These are phyloP conservation scores for Julus scandinavius DNA, from an alignment of 2,888 invertebrate species.

Conservation along the genomic window DNA sequence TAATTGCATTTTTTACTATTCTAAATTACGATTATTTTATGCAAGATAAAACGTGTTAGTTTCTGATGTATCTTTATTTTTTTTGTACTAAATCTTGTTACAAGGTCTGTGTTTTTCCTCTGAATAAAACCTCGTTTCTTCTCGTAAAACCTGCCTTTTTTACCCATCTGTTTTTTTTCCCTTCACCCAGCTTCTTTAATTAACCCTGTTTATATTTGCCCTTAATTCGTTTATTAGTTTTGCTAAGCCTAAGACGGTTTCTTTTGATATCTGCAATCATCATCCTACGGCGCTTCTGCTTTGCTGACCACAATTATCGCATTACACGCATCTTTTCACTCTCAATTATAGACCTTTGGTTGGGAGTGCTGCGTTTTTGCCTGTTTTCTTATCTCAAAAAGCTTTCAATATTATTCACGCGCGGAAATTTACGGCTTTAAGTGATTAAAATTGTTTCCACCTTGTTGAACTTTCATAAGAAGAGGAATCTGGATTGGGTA, in stretches of 20 bases:
- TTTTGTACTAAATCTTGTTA: too few relatives aligned
- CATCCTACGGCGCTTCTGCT: constrained; percentile 10
- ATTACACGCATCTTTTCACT: constrained; percentile 10
- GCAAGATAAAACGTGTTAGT: too few relatives aligned
- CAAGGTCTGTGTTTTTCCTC: too few relatives aligned
- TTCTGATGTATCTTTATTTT: too few relatives aligned
- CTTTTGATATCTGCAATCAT: not conserved
- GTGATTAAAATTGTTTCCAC: constrained; percentile 11
- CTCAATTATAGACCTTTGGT: not conserved
- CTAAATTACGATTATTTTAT: too few relatives aligned
- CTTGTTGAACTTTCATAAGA: not conserved
- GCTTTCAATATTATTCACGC: not conserved
- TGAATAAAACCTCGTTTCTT: too few relatives aligned
- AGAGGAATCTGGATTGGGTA: too few relatives aligned
- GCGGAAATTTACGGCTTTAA: not conserved
- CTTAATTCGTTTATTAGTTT: constrained; percentile 1
- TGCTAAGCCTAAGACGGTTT: not conserved
- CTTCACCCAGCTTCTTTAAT: not conserved
- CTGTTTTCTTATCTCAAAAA: not conserved
- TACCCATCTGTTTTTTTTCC: too few relatives aligned
- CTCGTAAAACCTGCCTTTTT: too few relatives aligned
- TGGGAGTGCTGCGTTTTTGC: not conserved
- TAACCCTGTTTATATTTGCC: not conserved
- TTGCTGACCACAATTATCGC: constrained; percentile 2
- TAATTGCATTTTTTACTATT: too few relatives aligned